Conservation (phyloP, 30 jellyfish, hydroid and myxozoan genomes). For the Morbakka virulenta region DNA sequence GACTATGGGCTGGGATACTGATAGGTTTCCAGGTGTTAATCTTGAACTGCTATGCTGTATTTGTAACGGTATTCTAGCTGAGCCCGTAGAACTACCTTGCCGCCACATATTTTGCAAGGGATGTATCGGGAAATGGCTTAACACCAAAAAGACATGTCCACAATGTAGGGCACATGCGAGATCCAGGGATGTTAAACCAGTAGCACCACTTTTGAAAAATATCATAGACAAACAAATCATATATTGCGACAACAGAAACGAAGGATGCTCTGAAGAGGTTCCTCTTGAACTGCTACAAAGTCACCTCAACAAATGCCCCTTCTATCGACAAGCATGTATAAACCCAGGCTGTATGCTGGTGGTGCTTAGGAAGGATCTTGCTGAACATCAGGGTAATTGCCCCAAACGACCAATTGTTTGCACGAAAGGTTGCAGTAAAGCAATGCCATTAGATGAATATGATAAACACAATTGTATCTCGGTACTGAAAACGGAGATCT, state of each 20-base stretch:
- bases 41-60: slow-evolving; percentile 63
- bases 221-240: slow-evolving; percentile 55
- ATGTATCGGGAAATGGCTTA: slow-evolving; percentile 58
- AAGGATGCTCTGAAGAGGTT: slow-evolving; percentile 53
- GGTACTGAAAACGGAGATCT: slow-evolving; percentile 36
- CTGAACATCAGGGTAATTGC: slow-evolving; percentile 35
- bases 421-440: slow-evolving; percentile 54
- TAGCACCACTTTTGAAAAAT: slow-evolving; percentile 55
- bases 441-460: slow-evolving; percentile 24
- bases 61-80: slow-evolving; percentile 63
- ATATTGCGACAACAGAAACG: slow-evolving; percentile 35
- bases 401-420: slow-evolving; percentile 50
- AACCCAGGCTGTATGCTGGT: slow-evolving; percentile 43
- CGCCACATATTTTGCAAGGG: slow-evolving; percentile 61
- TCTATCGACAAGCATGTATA: slow-evolving; percentile 15
- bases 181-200: slow-evolving; percentile 43
- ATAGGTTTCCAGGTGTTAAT: slow-evolving; percentile 61
- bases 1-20: slow-evolving; percentile 76
- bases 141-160: slow-evolving; percentile 51
- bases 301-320: slow-evolving; percentile 37
- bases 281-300: slow-evolving; percentile 28
- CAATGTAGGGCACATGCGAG: slow-evolving; percentile 55
- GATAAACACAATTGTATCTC: slow-evolving; percentile 51
- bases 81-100: slow-evolving; percentile 75
- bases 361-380: slow-evolving; percentile 40